These are phyloP conservation scores for Apamea monoglypha DNA, from an alignment of 2,888 invertebrate species.

Conservation along the genomic window DNA sequence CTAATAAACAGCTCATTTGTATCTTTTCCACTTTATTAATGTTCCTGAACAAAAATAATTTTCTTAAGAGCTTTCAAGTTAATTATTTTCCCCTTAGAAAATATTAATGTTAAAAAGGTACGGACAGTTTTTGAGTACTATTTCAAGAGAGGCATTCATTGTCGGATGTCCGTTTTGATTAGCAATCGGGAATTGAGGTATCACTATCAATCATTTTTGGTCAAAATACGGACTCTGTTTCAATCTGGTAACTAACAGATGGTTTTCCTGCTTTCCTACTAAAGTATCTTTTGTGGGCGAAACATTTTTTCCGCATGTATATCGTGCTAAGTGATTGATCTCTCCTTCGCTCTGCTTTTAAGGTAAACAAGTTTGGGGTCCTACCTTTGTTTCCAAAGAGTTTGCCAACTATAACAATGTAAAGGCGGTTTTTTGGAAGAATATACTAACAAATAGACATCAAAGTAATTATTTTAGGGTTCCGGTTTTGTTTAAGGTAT, in stretches of 20 bases:
- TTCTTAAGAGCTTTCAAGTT: conserved; percentile 34
- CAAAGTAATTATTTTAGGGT: background rate
- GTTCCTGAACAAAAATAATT: conserved; percentile 23
- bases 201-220: conserved; percentile 21
- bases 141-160: background rate
- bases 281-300: conserved; percentile 10
- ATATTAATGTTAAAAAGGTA: background rate
- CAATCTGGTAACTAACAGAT: conserved; percentile 63
- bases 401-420: conserved; percentile 8
- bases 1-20: conserved; percentile 25
- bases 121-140: background rate
- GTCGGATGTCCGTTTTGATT: background rate
- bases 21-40: conserved; percentile 35
- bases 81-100: conserved; percentile 22
- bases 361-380: conserved; percentile 5
- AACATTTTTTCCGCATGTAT: conserved; percentile 21
- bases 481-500: background rate
- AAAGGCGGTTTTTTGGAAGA: background rate
- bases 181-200: background rate
- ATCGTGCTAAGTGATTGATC: conserved; percentile 37
- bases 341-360: conserved; percentile 7
- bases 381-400: background rate
- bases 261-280: conserved; percentile 63
- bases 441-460: background rate
- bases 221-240: conserved; percentile 40